Base-by-base conservation (phyloP, 2,113 vertebrate genomes). In the Rhegmatorhina hoffmannsi region DNA sequence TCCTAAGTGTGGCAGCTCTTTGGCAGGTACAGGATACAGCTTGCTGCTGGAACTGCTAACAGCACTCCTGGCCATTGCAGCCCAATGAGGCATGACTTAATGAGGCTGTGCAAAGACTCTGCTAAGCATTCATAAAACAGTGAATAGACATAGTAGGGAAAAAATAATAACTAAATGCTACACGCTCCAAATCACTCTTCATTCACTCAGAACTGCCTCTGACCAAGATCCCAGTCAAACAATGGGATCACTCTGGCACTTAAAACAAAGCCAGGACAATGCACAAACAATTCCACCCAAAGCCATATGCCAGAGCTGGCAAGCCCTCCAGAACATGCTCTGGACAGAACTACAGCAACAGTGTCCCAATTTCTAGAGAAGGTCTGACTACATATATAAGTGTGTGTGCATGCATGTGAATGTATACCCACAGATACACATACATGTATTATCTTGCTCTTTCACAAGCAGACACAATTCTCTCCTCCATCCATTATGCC, bases 341-440 rank as follows among this genome's bases (percentile, higher is more conserved):
- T 5, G 6, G 66, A 40, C 62, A 76, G 40, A 82, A 83, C 31
- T n/a, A 66, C 31, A 56, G 66, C 26, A 79, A 40, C 21, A 58
- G 18, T 3, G 6, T 36, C 50, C 44, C 44, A 79, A 49, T 15
- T 46, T 83, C 36, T 43, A 46, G 69, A 52, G 87, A 49, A 77
- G 4, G 23, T 38, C 28, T 73, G 10, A 43, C 44, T n/a, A 21
- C 36, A 7, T 25, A 34, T 5, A 1, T 9, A 26, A 43, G 21
- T 0, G 7, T 17, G 7, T 2, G 0, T 24, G 31, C 8, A 4
- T 18, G 6, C 38, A 25, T 0, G 0, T 9, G 31, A 29, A 55
- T 0, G 2, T 9, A 28, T 8, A 10, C 24, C 2, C 46, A 58
- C 43, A 29, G 7, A 52, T 26, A 28, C 9, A n/a, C 31, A 70